Evolutionary conservation across 2,797 vertebrate genomes (phyloP).

Genomic region (Lagorchestes hirsutus): DNA sequence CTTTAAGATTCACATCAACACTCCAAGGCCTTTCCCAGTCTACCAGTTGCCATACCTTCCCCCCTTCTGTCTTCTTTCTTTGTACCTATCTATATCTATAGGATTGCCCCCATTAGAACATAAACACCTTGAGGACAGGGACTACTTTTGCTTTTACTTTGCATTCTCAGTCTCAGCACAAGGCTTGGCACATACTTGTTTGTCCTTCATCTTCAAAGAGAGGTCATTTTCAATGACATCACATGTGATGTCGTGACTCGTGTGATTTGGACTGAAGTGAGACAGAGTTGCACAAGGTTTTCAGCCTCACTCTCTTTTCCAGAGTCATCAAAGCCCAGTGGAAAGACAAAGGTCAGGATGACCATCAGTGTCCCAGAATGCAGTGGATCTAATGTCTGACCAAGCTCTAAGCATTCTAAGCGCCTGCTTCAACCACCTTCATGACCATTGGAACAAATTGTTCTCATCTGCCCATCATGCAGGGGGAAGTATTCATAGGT

Average conservation of each 20-base stretch:
- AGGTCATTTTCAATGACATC: background rate
- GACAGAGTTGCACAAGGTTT: background rate
- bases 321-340: background rate
- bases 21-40: background rate
- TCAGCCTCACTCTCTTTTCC: background rate
- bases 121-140: background rate
- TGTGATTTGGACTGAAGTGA: background rate
- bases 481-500: background rate
- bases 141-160: background rate
- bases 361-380: background rate
- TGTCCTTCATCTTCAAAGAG: background rate
- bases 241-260: background rate
- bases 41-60: background rate
- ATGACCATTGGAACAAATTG: background rate
- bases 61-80: background rate
- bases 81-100: background rate
- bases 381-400: background rate
- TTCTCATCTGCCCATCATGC: background rate
- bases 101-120: background rate
- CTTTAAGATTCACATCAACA: background rate
- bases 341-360: background rate
- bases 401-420: background rate
- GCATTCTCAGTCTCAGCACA: background rate
- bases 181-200: background rate
- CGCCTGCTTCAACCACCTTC: background rate